phyloP scores from a whole-genome alignment of 2,797 vertebrate genomes.

The Netta rufina region DNA sequence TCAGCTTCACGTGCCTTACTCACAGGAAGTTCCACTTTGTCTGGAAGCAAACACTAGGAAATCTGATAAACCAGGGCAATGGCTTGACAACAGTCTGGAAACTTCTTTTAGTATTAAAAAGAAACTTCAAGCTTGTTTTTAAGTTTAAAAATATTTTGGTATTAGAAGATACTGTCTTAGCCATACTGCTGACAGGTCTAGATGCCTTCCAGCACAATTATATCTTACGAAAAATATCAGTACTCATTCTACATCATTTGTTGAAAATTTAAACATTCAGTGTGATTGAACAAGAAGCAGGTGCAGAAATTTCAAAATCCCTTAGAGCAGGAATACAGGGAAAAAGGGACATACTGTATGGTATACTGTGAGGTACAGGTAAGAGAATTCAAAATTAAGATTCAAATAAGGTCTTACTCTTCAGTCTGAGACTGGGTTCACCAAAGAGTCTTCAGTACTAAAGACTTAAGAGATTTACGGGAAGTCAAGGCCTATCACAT shows the following conservation, averaged over 20 bases:
- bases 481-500: neutral
- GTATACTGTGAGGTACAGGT: too few species aligned
- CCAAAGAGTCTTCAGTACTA: neutral
- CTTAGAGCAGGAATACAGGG: neutral
- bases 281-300: neutral
- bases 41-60: neutral
- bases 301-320: neutral
- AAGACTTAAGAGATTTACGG: neutral
- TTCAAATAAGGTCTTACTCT: neutral
- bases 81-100: neutral
- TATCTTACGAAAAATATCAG: neutral
- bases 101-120: neutral
- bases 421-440: neutral
- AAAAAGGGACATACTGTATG: neutral
- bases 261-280: neutral
- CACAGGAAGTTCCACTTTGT: neutral
- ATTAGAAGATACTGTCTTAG: neutral
- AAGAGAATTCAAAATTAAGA: neutral
- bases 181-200: neutral
- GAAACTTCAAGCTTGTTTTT: neutral
- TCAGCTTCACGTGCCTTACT: neutral
- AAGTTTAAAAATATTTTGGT: constrained; percentile 11
- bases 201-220: neutral
- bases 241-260: neutral
- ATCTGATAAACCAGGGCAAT: neutral